Evolutionary conservation across 2,888 invertebrate genomes (phyloP), one percentile per base, ranked within the genome.

Genomic region (Sphecodes monilicornis): DNA sequence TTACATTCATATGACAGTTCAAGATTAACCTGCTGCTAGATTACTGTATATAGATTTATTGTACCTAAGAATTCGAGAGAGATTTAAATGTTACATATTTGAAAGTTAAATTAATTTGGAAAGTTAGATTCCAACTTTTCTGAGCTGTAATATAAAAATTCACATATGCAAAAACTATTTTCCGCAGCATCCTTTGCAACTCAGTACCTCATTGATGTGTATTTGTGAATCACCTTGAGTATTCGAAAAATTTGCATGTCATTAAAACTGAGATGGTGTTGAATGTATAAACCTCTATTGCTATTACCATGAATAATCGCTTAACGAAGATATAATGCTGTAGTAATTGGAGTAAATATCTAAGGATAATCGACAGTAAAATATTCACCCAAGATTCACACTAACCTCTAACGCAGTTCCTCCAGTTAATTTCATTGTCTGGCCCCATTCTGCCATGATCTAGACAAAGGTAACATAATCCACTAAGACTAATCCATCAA

Each of bases 271-370:
- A 32, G 32, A 64, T 64, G 22, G 64, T 8, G 32, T 18, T 22
- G 64, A 64, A 32, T 32, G 29, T 64, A 64, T 32, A 16, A 60
- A 29, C 29, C 60, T 29, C 29, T 29, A 60, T 29, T 18, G 16
- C 29, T 8, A 29, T 29, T 29, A 64, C 32, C 64, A 64, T 64
- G 64, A 64, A 64, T 64, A 64, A 64, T 64, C 64, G 32, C 64
- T 64, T 64, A 32, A 64, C 64, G 32, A 64, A 64, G 64, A 64
- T 64, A 22, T 64, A 64, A 64, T 64, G 8, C 64, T 8, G 16
- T 32, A 5, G 18, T 32, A 64, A 32, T 32, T 64, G 22, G 22
- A 32, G 32, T 22, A 32, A 64, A 1, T 64, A 32, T 32, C 60
- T 32, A 32, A 64, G 64, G 64, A 32, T 64, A 64, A 64, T 64